Conservation (phyloP, 2,888 invertebrate species). For the Furcula furcula region DNA sequence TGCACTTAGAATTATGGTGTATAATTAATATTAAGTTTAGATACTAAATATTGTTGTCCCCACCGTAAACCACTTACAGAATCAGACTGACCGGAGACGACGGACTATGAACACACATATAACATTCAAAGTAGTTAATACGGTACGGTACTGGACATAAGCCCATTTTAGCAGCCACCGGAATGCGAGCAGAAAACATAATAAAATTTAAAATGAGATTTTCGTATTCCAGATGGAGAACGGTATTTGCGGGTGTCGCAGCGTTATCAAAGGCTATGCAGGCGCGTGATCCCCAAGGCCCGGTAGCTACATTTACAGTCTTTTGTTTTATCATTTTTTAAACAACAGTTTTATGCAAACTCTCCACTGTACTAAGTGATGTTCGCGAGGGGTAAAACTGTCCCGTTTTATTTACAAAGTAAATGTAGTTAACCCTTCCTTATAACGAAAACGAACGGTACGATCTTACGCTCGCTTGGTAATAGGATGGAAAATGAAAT, state of each 20-base stretch:
- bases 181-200: not conserved
- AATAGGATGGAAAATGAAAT: not conserved
- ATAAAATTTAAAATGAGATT: slow-evolving; percentile 2
- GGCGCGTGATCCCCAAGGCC: not conserved
- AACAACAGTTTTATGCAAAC: slow-evolving; percentile 1
- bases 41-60: too few species aligned
- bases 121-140: too few species aligned
- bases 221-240: slow-evolving; percentile 1
- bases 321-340: slow-evolving; percentile 1
- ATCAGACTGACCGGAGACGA: too few species aligned
- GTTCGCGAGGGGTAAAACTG: not conserved
- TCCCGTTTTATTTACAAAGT: slow-evolving; percentile 1
- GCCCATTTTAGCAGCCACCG: not conserved
- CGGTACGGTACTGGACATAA: too few species aligned
- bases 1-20: too few species aligned
- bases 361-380: not conserved
- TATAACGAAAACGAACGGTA: not conserved
- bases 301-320: not conserved
- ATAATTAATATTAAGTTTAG: too few species aligned
- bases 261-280: slow-evolving; percentile 3
- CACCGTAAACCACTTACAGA: too few species aligned
- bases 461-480: not conserved
- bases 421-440: not conserved
- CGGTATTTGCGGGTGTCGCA: not conserved
- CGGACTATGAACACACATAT: too few species aligned